Evolutionary conservation across 2,888 invertebrate species (phyloP).

Genomic region (Ormyrus nitidulus): DNA sequence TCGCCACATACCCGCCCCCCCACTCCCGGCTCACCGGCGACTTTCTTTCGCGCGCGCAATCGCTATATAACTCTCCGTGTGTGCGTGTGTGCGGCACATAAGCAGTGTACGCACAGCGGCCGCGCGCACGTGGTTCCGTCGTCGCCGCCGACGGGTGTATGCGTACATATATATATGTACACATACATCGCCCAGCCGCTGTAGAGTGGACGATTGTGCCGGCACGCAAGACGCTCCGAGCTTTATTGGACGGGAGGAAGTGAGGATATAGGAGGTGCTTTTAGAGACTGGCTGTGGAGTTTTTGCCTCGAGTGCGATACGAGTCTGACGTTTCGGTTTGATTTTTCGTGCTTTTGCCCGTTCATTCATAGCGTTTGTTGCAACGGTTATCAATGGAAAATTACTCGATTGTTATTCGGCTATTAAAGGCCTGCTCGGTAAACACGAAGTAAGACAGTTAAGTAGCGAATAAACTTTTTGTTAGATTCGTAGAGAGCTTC

Average conservation of each 20-base stretch:
- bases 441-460: no score
- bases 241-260: not conserved
- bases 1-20: slow-evolving; percentile 20
- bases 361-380: no score
- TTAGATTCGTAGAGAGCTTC: no score
- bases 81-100: not conserved
- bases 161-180: no score
- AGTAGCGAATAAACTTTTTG: no score
- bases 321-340: no score
- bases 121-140: slow-evolving; percentile 54
- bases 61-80: not conserved
- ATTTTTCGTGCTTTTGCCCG: no score
- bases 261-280: not conserved
- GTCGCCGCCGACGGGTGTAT: slow-evolving; percentile 21
- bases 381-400: no score
- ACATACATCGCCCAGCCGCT: no score
- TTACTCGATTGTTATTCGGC: no score
- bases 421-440: no score
- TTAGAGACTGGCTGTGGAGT: not conserved
- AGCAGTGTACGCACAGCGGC: slow-evolving; percentile 35
- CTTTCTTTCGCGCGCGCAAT: slow-evolving; percentile 18
- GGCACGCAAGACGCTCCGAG: not conserved
- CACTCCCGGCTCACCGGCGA: slow-evolving; percentile 1
- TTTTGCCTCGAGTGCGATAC: not conserved
- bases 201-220: not conserved